Evolutionary conservation across 2,797 vertebrate genomes (phyloP).

Genomic region (Gadopsis marmoratus): DNA sequence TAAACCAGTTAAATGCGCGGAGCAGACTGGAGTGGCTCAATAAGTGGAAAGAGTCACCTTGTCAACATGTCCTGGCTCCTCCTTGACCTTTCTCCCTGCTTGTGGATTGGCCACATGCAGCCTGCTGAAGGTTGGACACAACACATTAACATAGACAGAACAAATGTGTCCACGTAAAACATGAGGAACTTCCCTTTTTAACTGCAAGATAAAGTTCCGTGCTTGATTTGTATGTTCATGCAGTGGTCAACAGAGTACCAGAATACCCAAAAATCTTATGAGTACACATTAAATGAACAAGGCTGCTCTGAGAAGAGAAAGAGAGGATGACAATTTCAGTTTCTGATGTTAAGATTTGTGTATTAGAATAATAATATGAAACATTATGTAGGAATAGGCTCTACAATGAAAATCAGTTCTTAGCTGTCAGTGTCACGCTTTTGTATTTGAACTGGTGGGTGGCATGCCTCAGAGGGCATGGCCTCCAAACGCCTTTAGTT

Average conservation of each 20-base stretch:
- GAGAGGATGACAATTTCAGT: neutral
- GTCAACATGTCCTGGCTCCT: conserved; percentile 11
- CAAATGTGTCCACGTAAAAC: neutral
- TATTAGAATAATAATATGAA: no score
- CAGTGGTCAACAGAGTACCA: neutral
- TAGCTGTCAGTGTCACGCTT: neutral
- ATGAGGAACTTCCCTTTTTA: neutral
- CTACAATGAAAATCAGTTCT: neutral
- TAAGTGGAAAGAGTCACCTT: conserved; percentile 53
- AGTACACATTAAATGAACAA: neutral
- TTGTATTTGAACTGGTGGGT: neutral
- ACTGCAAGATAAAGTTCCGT: neutral
- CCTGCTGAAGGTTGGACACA: conserved; percentile 19
- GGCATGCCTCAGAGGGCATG: neutral
- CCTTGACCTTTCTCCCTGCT: neutral
- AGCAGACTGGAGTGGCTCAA: neutral
- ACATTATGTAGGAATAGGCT: no score
- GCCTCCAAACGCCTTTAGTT: conserved; percentile 1
- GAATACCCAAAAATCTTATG: neutral
- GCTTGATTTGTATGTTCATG: neutral
- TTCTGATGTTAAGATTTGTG: neutral
- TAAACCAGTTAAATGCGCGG: neutral
- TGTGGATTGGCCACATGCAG: neutral
- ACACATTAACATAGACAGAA: neutral
- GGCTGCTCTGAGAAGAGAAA: no score